Conservation (phyloP, 2,113 vertebrate genomes). For the Mobula birostris region DNA sequence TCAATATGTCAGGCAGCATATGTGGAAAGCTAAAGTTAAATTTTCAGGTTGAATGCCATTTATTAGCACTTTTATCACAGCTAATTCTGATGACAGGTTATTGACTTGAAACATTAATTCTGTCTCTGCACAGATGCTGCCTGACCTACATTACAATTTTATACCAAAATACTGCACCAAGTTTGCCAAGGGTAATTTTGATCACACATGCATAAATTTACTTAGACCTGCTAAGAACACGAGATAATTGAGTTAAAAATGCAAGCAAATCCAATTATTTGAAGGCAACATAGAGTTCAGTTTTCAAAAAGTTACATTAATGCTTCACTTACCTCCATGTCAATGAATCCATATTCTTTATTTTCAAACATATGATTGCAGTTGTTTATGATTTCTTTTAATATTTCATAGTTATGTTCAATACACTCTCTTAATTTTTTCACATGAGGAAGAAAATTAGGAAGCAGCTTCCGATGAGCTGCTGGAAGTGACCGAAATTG, state of each 20-base stretch:
- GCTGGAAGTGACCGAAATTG: conserved; percentile 78
- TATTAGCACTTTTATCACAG: no score
- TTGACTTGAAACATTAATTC: no score
- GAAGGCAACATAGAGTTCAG: neutral
- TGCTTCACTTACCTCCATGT: conserved; percentile 29
- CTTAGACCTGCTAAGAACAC: neutral
- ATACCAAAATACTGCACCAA: neutral
- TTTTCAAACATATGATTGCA: conserved; percentile 96
- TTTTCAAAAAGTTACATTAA: neutral
- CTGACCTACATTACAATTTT: no score
- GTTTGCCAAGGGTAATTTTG: neutral
- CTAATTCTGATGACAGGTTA: no score
- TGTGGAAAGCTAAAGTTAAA: no score
- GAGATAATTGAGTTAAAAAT: neutral
- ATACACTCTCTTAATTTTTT: conserved; percentile 76
- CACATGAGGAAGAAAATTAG: conserved; percentile 78
- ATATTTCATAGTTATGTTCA: conserved; percentile 84
- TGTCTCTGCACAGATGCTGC: no score
- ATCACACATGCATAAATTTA: neutral
- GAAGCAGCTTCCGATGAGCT: conserved; percentile 76
- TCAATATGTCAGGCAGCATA: no score
- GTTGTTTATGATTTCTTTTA: conserved; percentile 83
- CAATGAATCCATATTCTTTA: conserved; percentile 76
- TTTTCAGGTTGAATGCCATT: no score
- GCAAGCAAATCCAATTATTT: neutral